Evolutionary conservation across 1,140 invertebrate genomes (phyloP), one percentile per base, ranked within the genome.

Genomic region (Himalopsyche phryganea): DNA sequence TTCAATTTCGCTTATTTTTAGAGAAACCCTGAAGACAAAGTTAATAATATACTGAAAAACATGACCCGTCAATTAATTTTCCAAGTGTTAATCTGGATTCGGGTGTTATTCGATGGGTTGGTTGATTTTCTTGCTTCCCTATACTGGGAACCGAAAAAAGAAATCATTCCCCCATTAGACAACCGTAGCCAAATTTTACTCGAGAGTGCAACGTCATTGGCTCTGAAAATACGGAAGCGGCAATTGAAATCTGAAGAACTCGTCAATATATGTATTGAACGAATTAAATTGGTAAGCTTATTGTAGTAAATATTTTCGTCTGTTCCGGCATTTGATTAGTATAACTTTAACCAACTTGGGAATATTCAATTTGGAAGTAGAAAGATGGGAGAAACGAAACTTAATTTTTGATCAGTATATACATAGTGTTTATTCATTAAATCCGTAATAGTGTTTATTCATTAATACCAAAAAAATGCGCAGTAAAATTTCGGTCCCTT

Each of bases 181-280:
- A 72, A 81, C 11, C 79, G 81, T 45, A 78, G 85, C 61, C 66
- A 77, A 11, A 71, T 89, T 20, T 60, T 89, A 10, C 62, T 83
- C 1, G 78, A 87, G 61, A 90, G 88, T 67, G 86, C 85, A 6
- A 69, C 77, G 1, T 69, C 78, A 23, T 66, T 90, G 51, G 86
- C 87, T 6, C 69, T 74, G 58, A 82, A 82, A 73, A 90, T 91
- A 36, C 81, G 81, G 65, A 73, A 81, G 15, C 78, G 78, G 50
- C 70, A 85, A 66, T 45, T 89, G 13, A 84, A 80, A 38, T 82
- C 83, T 10, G 87, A 86, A 69, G 80, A 86, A 62, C 82, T 94
- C 10, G 87, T 94, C 0, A 78, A 75, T 62, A 78, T 84, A 4
- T 90, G 86, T 66, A 89, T 92, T 52, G 81, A 87, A 23, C 78